Evolutionary conservation across 2,113 vertebrate species (phyloP).

Genomic region (Nesogale talazaci): DNA sequence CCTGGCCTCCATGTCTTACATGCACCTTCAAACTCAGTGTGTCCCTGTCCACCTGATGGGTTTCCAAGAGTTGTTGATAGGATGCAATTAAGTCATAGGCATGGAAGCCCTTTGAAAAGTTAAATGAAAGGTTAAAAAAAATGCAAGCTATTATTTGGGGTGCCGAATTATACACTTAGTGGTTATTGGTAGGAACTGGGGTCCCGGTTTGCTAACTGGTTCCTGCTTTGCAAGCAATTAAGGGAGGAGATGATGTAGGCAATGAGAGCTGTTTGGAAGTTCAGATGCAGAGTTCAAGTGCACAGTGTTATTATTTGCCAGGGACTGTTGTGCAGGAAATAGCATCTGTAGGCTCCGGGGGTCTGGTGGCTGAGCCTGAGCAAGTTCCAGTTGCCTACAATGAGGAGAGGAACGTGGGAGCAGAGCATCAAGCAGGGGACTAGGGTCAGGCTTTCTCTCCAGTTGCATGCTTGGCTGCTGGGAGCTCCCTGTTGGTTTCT

Average conservation of each 20-base stretch:
- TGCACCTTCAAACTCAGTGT: not conserved
- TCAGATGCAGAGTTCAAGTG: slow-evolving; percentile 62
- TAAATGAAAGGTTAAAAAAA: slow-evolving; percentile 48
- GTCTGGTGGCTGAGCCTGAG: not conserved
- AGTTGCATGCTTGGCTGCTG: accelerated
- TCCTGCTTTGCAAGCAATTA: slow-evolving; percentile 65
- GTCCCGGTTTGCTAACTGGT: slow-evolving; percentile 51
- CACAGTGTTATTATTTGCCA: slow-evolving; percentile 59
- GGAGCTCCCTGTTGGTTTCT: not conserved
- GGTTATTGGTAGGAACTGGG: slow-evolving; percentile 5
- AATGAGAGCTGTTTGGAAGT: slow-evolving; percentile 65
- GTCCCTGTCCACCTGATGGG: not conserved
- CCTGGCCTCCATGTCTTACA: no score
- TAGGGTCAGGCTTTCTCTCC: accelerated
- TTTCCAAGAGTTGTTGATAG: slow-evolving; percentile 30
- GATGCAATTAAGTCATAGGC: slow-evolving; percentile 15
- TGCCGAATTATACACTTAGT: not conserved
- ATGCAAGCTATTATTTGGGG: slow-evolving; percentile 60
- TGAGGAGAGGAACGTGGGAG: not conserved
- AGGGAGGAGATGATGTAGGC: slow-evolving; percentile 52
- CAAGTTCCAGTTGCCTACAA: not conserved
- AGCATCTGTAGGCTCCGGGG: slow-evolving; percentile 51
- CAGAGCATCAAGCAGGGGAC: not conserved
- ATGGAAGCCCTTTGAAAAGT: slow-evolving; percentile 44
- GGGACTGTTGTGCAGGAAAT: slow-evolving; percentile 34